phyloP scores from a whole-genome alignment of 2,888 invertebrate genomes.

The Eudasyphora cyanicolor region DNA sequence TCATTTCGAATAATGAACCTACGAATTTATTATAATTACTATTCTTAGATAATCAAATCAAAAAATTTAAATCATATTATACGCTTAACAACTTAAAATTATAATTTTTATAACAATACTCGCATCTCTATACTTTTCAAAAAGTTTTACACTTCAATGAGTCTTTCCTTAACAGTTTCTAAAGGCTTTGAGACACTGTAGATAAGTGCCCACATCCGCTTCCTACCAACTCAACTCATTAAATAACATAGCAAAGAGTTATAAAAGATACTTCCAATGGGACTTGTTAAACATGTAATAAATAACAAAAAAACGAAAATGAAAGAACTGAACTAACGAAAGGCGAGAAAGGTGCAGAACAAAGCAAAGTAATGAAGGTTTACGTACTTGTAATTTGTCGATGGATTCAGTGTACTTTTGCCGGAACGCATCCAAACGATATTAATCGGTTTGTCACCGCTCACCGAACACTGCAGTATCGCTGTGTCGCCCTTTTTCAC shows the following conservation, averaged over 20 bases:
- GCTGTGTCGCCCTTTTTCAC: conserved; percentile 88
- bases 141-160: no score
- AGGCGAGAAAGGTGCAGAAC: neutral
- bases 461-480: conserved; percentile 87
- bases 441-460: conserved; percentile 89
- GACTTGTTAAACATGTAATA: conserved; percentile 47
- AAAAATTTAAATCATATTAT: no score
- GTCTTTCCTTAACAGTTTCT: no score
- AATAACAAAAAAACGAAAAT: conserved; percentile 28
- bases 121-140: no score
- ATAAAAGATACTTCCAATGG: conserved; percentile 41
- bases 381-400: conserved; percentile 85
- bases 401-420: conserved; percentile 85
- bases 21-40: no score
- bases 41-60: no score
- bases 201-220: neutral
- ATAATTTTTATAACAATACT: no score
- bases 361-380: neutral
- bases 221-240: neutral
- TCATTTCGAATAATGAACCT: no score
- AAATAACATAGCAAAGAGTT: neutral
- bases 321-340: conserved; percentile 23
- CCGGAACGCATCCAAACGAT: conserved; percentile 88
- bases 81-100: no score
- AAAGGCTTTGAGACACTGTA: no score